Base-by-base conservation (phyloP, 2,797 vertebrate species). In the Mycteria americana region DNA sequence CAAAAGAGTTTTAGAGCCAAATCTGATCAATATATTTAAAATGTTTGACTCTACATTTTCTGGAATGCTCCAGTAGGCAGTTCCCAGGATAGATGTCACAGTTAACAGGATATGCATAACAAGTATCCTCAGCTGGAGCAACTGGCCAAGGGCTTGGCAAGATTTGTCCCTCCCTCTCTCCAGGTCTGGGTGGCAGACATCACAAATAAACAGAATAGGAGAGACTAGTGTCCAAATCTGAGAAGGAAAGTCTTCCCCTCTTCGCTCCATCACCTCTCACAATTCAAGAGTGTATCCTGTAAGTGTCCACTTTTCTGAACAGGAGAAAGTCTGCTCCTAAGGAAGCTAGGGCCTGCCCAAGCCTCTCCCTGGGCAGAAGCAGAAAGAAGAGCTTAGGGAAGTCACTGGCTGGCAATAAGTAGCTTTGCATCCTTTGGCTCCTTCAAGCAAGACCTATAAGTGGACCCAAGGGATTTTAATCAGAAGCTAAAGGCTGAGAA, bases 1-100 rank as follows among this genome's bases (percentile, higher is more conserved):
- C 50, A 62, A 83, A 93, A 70, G 86, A 68, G 9, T 57, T 95
- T 75, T 51, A 72, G 43, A 91, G 94, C 64, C 91, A 97, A 33
- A 83, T 87, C 31, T 74, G 72, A 85, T 95, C 86, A 89, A 93
- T 85, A 65, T 68, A 87, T 89, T 87, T 95, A 28, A 91, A 91
- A 93, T 57, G 48, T 51, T 95, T 92, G 68, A 80, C 57, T 89
- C 39, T 31, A 57, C 87, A 74, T 93, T 87, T 88, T 87, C 68
- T 85, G 57, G 77, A 80, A 70, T 1, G 4, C n/a, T 85, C 27
- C 57, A 53, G 57, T 23, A 89, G 86, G 75, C 64, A 80, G 67
- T 64, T 91, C 41, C 45, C 83, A 64, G 56, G 45, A 65, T 60
- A 79, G 73, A 80, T 60, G n/a, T 35, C 64, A 70, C 45, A 45